Conservation (phyloP, 2,113 vertebrate species). For the Bambusicola thoracicus region DNA sequence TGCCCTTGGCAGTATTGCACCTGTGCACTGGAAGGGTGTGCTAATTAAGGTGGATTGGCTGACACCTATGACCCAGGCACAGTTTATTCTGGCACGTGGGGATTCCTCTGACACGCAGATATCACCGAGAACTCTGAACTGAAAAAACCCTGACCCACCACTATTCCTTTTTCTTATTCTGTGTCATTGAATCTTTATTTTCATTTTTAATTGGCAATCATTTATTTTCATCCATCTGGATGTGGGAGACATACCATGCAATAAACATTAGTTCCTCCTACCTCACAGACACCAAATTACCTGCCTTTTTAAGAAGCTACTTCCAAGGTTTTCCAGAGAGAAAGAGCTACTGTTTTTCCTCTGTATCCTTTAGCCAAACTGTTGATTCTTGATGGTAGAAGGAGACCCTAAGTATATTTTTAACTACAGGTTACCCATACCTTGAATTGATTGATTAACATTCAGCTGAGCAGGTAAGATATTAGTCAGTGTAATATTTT, state of each 20-base stretch:
- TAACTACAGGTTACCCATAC: neutral
- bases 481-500: neutral
- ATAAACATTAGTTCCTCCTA: neutral
- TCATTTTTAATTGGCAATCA: neutral
- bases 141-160: neutral
- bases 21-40: neutral
- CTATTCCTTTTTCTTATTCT: neutral
- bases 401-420: neutral
- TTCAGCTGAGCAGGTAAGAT: neutral
- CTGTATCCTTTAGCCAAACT: neutral
- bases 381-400: neutral
- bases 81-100: neutral
- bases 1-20: fast-evolving
- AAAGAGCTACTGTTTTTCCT: neutral
- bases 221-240: neutral
- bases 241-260: neutral
- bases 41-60: neutral
- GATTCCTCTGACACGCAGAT: neutral
- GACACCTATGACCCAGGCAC: neutral
- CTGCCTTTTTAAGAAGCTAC: neutral
- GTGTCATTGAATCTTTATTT: neutral
- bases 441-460: neutral
- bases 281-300: neutral
- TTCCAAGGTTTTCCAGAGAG: neutral
- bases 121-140: neutral